Evolutionary conservation across 2,113 vertebrate genomes (phyloP), one percentile per base, ranked within the genome.

Genomic region (Cynoglossus semilaevis): DNA sequence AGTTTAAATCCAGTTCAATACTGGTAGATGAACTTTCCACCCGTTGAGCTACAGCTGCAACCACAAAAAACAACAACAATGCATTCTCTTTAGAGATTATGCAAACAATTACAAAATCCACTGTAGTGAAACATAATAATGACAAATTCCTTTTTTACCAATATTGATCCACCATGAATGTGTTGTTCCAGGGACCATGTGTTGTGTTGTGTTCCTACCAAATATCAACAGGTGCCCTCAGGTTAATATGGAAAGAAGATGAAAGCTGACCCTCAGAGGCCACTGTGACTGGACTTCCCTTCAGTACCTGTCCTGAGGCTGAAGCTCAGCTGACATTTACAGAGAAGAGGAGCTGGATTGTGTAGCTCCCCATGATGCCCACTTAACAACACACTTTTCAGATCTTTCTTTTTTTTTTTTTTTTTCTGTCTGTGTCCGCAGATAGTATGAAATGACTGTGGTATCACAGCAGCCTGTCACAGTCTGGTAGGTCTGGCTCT

Each of bases 241-340:
- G 73, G 74, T 83, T 79, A 73, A 74, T 77, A 72, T 74, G 58
- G 70, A 83, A 61, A 80, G 59, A 62, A 78, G 63, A 84, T 83
- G 59, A 83, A 84, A 87, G 74, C 59, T 58, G 65, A 72, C 35
- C 62, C 50, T 53, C 57, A 59, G 19, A 58, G 68, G 52, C 55
- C 76, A 79, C 38, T 1, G 47, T 71, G 37, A 58, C 59, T 58
- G 57, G 50, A 34, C 58, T 29, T 68, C 46, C 54, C 48, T 70
- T 59, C 54, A n/a, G 67, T 61, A 43, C 62, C 73, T 64, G 72
- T 81, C 76, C 64, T 34, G 34, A 70, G 74, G 74, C 63, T 77
- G 62, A 46, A 65, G 58, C 69, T 77, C 51, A 40, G 59, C 64
- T 84, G 83, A 82, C 79, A 72, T 83, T 85, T 79, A 57, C 59